Evolutionary conservation across 1,140 invertebrate species (phyloP).

Genomic region (Armadillidium nasatum): DNA sequence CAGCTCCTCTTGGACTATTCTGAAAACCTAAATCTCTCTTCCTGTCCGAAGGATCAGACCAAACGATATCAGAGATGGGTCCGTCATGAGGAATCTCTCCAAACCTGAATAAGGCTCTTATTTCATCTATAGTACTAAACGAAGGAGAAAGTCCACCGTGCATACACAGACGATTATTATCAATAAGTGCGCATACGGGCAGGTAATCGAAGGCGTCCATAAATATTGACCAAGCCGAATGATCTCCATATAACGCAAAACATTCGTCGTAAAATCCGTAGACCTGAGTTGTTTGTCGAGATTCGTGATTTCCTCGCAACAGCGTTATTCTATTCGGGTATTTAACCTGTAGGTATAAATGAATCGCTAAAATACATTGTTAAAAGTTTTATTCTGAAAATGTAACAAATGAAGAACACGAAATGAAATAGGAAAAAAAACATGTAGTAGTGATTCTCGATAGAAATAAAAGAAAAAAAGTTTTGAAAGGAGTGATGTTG

Average conservation of each 20-base stretch:
- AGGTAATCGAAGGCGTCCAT: constrained; percentile 39
- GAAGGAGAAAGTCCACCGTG: constrained; percentile 39
- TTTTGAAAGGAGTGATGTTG: no score
- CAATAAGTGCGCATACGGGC: constrained; percentile 42
- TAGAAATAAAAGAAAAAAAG: no score
- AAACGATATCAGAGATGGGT: constrained; percentile 44
- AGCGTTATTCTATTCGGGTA: constrained; percentile 35
- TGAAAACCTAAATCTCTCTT: constrained; percentile 16
- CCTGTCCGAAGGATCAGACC: constrained; percentile 43
- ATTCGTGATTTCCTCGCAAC: constrained; percentile 46
- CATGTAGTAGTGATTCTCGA: no score
- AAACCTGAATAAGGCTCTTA: constrained; percentile 38
- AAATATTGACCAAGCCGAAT: constrained; percentile 47
- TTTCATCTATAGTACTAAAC: constrained; percentile 46
- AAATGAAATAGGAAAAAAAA: no score
- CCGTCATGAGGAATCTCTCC: constrained; percentile 48
- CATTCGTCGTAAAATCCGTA: constrained; percentile 52
- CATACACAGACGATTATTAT: constrained; percentile 41
- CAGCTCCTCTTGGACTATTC: constrained; percentile 22
- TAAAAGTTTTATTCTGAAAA: no score
- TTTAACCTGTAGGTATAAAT: constrained; percentile 23
- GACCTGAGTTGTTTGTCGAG: constrained; percentile 37
- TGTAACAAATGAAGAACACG: no score
- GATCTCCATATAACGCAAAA: constrained; percentile 47
- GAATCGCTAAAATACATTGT: no score